phyloP scores from a whole-genome alignment of 2,113 vertebrate genomes.

The Typhlomys cinereus region DNA sequence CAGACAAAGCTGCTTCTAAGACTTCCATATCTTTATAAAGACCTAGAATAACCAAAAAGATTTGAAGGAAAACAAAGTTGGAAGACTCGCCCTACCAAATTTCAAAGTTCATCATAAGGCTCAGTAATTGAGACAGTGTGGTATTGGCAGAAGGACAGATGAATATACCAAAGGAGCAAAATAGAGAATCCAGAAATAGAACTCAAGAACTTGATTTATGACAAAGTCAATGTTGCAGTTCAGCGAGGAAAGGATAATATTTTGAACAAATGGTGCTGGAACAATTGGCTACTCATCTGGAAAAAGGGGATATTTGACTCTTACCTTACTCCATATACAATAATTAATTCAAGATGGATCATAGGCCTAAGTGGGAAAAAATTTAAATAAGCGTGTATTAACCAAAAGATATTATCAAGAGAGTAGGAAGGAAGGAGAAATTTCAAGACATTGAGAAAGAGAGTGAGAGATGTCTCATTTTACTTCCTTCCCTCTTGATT shows the following conservation, averaged over 20 bases:
- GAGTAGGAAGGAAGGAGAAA: background rate
- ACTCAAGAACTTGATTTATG: conserved; percentile 63
- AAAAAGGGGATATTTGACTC: conserved; percentile 52
- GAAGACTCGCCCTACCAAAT: conserved; percentile 48
- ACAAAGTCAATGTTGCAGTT: conserved; percentile 56
- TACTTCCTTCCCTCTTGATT: no score
- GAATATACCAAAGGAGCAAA: conserved; percentile 60
- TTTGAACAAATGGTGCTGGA: conserved; percentile 65
- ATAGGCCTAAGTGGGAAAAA: conserved; percentile 16
- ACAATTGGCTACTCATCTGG: conserved; percentile 52
- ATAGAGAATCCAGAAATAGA: conserved; percentile 72
- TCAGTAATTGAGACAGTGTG: conserved; percentile 67
- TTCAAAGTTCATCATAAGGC: conserved; percentile 59
- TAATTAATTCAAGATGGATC: conserved; percentile 61
- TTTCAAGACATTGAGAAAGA: no score
- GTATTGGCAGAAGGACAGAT: conserved; percentile 51
- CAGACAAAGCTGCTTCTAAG: conserved; percentile 27
- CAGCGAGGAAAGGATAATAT: conserved; percentile 60
- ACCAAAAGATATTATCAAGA: conserved; percentile 44
- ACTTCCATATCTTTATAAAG: conserved; percentile 13
- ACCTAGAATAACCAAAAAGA: conserved; percentile 38
- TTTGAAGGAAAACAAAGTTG: conserved; percentile 54
- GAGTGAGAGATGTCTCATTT: no score
- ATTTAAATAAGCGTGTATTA: conserved; percentile 21
- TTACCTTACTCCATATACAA: conserved; percentile 53